Evolutionary conservation across 2,113 vertebrate species (phyloP).

Genomic region (Rousettus leschenaultii): DNA sequence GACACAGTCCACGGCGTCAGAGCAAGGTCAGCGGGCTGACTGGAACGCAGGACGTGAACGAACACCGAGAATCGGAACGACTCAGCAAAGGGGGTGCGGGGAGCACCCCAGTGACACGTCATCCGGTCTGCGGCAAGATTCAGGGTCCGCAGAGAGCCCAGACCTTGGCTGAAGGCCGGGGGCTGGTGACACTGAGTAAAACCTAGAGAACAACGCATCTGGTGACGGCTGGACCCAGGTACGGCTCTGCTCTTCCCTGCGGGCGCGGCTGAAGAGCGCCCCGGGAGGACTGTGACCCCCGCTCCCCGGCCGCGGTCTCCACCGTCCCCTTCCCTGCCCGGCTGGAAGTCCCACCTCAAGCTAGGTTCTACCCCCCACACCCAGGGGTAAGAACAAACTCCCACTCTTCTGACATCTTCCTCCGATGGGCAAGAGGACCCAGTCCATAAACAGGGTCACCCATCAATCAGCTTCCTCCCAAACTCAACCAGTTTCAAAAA

Average conservation of each 20-base stretch:
- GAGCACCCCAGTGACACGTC: accelerated
- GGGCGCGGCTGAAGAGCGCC: background rate
- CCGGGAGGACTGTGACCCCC: background rate
- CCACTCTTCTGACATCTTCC: background rate
- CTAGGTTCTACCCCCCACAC: background rate
- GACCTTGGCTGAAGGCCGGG: background rate
- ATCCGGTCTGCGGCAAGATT: background rate
- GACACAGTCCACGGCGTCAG: background rate
- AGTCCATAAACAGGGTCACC: background rate
- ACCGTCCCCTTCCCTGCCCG: background rate
- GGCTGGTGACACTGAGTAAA: background rate
- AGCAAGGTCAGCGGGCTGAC: background rate
- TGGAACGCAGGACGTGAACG: no score
- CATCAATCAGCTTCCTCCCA: background rate
- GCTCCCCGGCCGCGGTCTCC: background rate
- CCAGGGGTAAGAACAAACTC: background rate
- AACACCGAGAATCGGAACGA: no score
- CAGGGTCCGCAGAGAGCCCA: background rate
- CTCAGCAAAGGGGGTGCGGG: background rate
- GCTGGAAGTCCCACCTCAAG: background rate
- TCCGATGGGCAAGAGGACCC: background rate
- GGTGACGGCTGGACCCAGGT: no score
- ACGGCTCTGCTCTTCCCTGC: accelerated
- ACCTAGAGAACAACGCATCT: accelerated
- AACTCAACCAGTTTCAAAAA: background rate